Evolutionary conservation across 2,888 invertebrate species (phyloP).

Genomic region (Sinopyrophorus schimmeli): DNA sequence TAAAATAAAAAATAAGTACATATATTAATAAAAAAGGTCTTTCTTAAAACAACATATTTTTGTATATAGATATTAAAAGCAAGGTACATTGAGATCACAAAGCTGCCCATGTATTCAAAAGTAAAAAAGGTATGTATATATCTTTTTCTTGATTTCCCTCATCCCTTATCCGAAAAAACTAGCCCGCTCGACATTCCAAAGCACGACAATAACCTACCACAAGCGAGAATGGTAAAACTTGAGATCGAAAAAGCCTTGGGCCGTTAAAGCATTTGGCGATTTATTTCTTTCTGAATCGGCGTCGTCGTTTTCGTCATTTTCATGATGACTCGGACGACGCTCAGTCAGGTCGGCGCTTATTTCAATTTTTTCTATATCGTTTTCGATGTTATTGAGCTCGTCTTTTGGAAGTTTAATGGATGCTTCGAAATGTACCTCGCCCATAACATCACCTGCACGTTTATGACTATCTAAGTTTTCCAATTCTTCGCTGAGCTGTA

Average conservation of each 20-base stretch:
- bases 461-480: constrained; percentile 35
- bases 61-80: constrained; percentile 20
- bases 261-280: constrained; percentile 58
- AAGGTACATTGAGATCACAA: constrained; percentile 36
- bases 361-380: constrained; percentile 14
- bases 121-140: constrained; percentile 15
- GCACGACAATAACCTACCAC: constrained; percentile 62
- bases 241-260: constrained; percentile 72
- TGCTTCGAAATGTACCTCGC: constrained; percentile 31
- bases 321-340: no score
- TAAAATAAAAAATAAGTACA: constrained; percentile 32
- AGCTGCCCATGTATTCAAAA: constrained; percentile 16
- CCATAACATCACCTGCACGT: constrained; percentile 32
- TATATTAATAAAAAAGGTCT: constrained; percentile 28
- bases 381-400: constrained; percentile 17
- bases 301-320: no score
- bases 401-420: constrained; percentile 24
- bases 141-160: no score
- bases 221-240: constrained; percentile 79
- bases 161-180: no score
- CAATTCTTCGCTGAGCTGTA: constrained; percentile 56
- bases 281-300: constrained; percentile 48
- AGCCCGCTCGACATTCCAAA: no score
- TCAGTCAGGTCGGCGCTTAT: no score
- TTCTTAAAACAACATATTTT: constrained; percentile 22